Evolutionary conservation across 2,888 invertebrate species (phyloP), one percentile per base, ranked within the genome.

Genomic region (Conchocele bisecta): DNA sequence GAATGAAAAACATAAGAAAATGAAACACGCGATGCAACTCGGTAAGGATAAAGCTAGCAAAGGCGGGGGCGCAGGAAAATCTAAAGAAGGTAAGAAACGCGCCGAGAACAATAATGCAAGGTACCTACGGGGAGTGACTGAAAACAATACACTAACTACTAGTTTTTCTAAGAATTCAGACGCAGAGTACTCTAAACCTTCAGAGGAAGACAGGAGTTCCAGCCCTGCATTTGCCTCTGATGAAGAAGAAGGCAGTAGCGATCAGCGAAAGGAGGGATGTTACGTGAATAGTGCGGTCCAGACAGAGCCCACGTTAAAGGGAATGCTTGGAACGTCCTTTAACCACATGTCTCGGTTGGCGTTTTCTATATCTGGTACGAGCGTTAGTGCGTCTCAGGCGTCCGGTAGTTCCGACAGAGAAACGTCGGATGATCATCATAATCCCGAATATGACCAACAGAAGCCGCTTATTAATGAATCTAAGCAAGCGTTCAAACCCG

Each of bases 211-310:
- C 84, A 93, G 97, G 42, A 97, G 97, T 0, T 97, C 97, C 86
- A 97, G 97, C 66, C 92, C 92, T 94, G 97, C 97, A 0, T 98
- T 98, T 89, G 98, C 98, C 85, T 98, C 98, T 0, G 98, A 98
- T 88, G 97, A 98, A 74, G 98, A 98, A 33, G 87, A 86, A 53
- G 85, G 84, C 54, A 88, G 87, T 66, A 84, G 82, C 41, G 79
- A 76, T 9, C 70, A 56, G 2, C 74, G 69, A 35, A 80, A 77
- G 35, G 75, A 79, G 54, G 72, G 78, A 3, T 81, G 83, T 58
- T 83, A 81, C 53, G 83, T 83, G 2, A 83, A 83, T 66, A 83
- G 83, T 54, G 83, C 83, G 20, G 83, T 83, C 26, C 83, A 83
- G 66, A 83, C 83, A 1, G 83, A 83, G 51, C 76, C 83, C 35